These are phyloP conservation scores for Muscidifurax raptorellus DNA, from an alignment of 1,140 invertebrate species.

Conservation along the genomic window DNA sequence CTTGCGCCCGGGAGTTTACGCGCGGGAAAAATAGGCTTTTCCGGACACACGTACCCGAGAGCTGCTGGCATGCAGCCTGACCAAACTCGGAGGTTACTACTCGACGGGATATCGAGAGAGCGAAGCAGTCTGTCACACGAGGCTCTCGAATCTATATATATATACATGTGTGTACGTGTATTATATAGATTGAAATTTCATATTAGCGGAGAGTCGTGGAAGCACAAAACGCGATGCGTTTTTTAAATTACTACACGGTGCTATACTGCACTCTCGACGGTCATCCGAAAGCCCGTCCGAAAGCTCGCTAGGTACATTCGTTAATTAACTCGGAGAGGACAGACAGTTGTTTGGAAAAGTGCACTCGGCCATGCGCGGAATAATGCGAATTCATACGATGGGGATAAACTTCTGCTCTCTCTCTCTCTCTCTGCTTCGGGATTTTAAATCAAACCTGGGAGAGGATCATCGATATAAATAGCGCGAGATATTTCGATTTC, in stretches of 20 bases:
- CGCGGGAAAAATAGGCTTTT: background rate
- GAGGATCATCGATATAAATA: background rate
- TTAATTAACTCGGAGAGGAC: background rate
- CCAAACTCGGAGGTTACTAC: background rate
- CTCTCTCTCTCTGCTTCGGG: background rate
- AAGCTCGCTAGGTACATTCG: too few relatives aligned
- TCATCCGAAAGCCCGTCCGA: too few relatives aligned
- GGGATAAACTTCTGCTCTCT: background rate
- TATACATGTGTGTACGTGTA: too few relatives aligned
- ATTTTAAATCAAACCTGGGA: background rate
- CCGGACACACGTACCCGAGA: too few relatives aligned
- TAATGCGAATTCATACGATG: conserved; percentile 23
- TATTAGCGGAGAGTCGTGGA: background rate
- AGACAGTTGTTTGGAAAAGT: too few relatives aligned
- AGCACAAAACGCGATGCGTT: too few relatives aligned
- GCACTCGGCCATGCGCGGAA: background rate
- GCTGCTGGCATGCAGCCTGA: too few relatives aligned
- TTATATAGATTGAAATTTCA: background rate
- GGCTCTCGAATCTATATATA: too few relatives aligned
- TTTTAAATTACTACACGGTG: too few relatives aligned
- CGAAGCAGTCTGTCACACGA: too few relatives aligned
- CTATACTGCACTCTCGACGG: too few relatives aligned
- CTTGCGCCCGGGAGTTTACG: background rate
- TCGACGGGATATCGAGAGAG: background rate
- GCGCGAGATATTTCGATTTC: background rate